These are phyloP conservation scores for Stratiomys singularior DNA, from an alignment of 2,888 invertebrate species.

Conservation along the genomic window DNA sequence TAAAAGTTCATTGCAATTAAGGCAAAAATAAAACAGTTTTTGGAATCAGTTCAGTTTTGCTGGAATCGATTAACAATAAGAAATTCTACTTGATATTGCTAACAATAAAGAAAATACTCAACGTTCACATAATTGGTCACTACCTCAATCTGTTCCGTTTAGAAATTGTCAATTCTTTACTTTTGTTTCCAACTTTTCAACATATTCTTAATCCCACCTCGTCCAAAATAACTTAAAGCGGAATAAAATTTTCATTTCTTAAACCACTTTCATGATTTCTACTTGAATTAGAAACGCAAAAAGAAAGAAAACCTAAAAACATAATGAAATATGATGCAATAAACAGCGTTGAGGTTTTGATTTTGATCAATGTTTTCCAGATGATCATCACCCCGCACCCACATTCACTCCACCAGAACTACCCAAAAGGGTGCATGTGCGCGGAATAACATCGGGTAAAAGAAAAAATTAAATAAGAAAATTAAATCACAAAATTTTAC, in stretches of 20 bases:
- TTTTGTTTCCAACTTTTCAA: background rate
- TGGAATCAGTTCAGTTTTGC: too few species aligned
- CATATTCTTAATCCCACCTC: background rate
- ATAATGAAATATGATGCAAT: slow-evolving; percentile 60
- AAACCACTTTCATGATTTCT: slow-evolving; percentile 7
- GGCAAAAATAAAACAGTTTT: too few species aligned
- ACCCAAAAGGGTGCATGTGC: slow-evolving; percentile 98
- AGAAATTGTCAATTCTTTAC: background rate
- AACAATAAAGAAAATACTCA: too few species aligned
- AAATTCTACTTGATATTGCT: too few species aligned
- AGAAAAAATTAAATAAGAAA: slow-evolving; percentile 47
- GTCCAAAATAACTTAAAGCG: background rate
- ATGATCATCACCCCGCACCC: slow-evolving; percentile 97
- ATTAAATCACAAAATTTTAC: slow-evolving; percentile 45
- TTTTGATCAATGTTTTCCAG: slow-evolving; percentile 78
- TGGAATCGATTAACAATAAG: too few species aligned
- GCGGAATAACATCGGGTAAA: slow-evolving; percentile 78
- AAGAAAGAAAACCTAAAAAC: slow-evolving; percentile 49
- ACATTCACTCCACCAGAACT: slow-evolving; percentile 99
- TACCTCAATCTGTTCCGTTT: slow-evolving; percentile 19
- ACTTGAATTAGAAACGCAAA: slow-evolving; percentile 24
- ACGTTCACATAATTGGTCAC: slow-evolving; percentile 28
- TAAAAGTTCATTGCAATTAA: too few species aligned
- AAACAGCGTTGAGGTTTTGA: slow-evolving; percentile 74
- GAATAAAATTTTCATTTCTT: background rate